A percentile compares a stretch with the other conserved stretches of the same genome.
Conservation (phyloP, 2,888 invertebrate genomes). For the Xanthostigma xanthostigma region DNA sequence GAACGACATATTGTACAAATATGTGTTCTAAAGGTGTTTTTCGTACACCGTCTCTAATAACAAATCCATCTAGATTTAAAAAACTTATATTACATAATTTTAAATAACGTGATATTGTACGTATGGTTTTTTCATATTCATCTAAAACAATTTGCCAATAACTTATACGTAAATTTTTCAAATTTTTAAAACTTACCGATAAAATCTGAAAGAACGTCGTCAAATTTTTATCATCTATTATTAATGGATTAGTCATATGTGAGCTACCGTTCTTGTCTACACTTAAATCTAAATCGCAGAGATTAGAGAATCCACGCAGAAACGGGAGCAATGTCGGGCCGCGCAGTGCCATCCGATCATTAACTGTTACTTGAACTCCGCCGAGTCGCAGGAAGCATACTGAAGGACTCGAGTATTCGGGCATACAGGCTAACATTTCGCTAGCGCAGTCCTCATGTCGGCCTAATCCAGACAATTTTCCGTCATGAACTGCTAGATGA, state of each 20-base stretch:
- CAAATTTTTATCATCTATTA: conserved; percentile 32
- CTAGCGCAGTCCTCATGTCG: conserved; percentile 27
- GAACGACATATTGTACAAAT: background rate
- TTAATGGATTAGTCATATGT: conserved; percentile 24
- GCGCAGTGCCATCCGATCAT: conserved; percentile 29
- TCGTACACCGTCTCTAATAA: background rate
- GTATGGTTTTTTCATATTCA: conserved; percentile 25
- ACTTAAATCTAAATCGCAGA: conserved; percentile 33
- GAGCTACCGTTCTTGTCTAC: conserved; percentile 30
- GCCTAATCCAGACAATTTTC: conserved; percentile 25
- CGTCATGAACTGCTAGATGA: conserved; percentile 31
- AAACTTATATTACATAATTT: conserved; percentile 26
- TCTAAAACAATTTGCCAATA: conserved; percentile 26
- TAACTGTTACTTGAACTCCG: conserved; percentile 29
- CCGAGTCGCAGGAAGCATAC: conserved; percentile 33
- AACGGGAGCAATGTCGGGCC: conserved; percentile 33
- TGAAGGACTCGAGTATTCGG: conserved; percentile 29
- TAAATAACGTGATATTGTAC: conserved; percentile 24
- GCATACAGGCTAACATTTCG: conserved; percentile 25
- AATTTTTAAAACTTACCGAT: conserved; percentile 27
- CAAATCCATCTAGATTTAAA: conserved; percentile 15
- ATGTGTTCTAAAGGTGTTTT: background rate
- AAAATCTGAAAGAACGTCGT: conserved; percentile 31
- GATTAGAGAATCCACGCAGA: conserved; percentile 31
- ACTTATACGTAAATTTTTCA: conserved; percentile 26